These are phyloP conservation scores for Rhizomys pruinosus DNA, from an alignment of 2,113 vertebrate genomes.

Conservation along the genomic window DNA sequence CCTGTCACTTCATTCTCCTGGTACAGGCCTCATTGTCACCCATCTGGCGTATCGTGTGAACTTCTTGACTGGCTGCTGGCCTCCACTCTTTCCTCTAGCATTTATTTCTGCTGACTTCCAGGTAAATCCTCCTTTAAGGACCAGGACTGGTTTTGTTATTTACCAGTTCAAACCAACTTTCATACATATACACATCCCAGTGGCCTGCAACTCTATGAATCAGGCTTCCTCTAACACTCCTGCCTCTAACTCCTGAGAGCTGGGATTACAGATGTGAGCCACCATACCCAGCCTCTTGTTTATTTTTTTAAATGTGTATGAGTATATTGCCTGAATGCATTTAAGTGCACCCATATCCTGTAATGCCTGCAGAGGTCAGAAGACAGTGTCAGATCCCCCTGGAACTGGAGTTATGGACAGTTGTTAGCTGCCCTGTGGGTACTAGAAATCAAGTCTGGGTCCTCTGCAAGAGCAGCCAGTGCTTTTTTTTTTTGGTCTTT, in stretches of 20 bases:
- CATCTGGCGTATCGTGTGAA: not conserved
- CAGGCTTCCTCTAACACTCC: not conserved
- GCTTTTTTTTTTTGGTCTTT: too few species aligned
- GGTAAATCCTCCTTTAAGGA: constrained; percentile 4
- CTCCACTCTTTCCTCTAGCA: not conserved
- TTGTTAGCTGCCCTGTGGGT: too few species aligned
- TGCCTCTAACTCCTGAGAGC: not conserved
- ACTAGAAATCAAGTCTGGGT: too few species aligned
- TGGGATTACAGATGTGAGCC: not conserved
- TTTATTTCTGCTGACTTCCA: not conserved
- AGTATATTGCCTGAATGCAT: too few species aligned
- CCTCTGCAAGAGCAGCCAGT: too few species aligned
- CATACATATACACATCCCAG: not conserved
- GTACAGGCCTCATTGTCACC: not conserved
- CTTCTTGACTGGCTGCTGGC: constrained; percentile 14
- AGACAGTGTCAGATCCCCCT: too few species aligned
- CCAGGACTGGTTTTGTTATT: constrained; percentile 26
- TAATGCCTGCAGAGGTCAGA: too few species aligned
- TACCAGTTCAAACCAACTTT: not conserved
- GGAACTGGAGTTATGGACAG: too few species aligned
- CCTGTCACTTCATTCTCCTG: not conserved
- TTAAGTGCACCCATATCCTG: too few species aligned
- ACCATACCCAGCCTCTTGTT: too few species aligned
- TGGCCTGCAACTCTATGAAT: not conserved
- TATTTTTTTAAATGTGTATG: too few species aligned